Percentiles rank a stretch among this genome's conserved stretches.
phyloP scores from a whole-genome alignment of 2,113 vertebrate genomes.

The Willisornis vidua region DNA sequence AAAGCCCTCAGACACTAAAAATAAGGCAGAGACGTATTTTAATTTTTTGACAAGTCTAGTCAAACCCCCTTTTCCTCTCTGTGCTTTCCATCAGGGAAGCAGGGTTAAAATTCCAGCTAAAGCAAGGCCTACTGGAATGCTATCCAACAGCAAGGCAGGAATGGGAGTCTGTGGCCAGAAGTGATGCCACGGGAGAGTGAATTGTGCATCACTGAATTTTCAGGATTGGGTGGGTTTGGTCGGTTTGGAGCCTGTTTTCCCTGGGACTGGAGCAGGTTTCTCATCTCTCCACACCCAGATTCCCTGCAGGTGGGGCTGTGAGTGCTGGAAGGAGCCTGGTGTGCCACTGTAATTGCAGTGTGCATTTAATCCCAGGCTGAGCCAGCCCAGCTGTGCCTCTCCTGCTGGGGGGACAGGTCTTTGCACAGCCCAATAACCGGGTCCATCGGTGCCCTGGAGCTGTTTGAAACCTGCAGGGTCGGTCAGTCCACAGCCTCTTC shows the following conservation, averaged over 20 bases:
- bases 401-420: not conserved
- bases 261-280: not conserved
- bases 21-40: not conserved
- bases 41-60: not conserved
- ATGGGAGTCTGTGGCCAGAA: not conserved
- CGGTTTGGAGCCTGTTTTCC: not conserved
- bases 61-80: conserved; percentile 20
- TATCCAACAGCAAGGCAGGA: not conserved
- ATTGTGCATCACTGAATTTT: not conserved
- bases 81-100: not conserved
- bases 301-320: not conserved
- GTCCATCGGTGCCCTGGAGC: rapidly evolving
- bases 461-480: rapidly evolving
- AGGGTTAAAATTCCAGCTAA: not conserved
- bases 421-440: not conserved
- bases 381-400: not conserved
- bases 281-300: not conserved
- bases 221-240: not conserved
- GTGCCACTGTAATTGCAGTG: not conserved
- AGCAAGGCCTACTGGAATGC: not conserved
- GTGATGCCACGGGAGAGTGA: rapidly evolving
- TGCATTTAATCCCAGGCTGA: not conserved
- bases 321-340: not conserved
- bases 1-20: not conserved
- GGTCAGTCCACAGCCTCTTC: not conserved